Base-by-base conservation (phyloP, 1,140 invertebrate genomes). In the Papilio helenus region DNA sequence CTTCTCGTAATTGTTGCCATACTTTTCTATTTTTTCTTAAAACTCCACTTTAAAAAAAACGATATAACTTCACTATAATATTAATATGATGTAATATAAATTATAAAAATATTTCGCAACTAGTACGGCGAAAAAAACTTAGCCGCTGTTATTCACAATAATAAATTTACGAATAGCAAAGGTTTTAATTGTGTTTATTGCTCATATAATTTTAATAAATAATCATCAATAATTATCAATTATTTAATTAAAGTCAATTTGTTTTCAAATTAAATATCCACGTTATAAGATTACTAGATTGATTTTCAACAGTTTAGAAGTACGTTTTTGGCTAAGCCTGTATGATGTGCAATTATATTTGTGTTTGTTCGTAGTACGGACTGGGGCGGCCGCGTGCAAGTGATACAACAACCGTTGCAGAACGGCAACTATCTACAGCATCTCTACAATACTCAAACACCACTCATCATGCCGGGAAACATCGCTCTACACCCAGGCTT, bases 381-480 rank as follows among this genome's bases (percentile, higher is more conserved):
- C 51, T 96, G 96, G 93, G 94, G 95, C 46, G 95, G 96, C 10
- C 93, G 95, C 4, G 96, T 96, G 10, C 97, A 98, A 92, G 96
- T 98, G 18, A 98, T 98, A 83, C 97, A 98, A 89, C 97, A 98
- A 83, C 97, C 97, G 1, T 90, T 98, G 80, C 97, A 97, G 85
- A 97, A 97, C 91, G 96, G 96, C 85, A 95, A 97, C 4, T 98
- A 98, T 90, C 94, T 98, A 77, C 97, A 97, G 84, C 97, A 98
- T 89, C 93, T 98, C 16, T 97, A 98, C 87, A 97, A 97, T 89
- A 95, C 96, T 16, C 97, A 97, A 87, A 97, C 97, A 5, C 95
- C 96, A 1, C 96, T 97, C 55, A 92, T 98, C 10, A 97, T 98
- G 96, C 97, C 97, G 1, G 96, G 97, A 2, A 97, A 97, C 88